Evolutionary conservation across 1,140 invertebrate genomes (phyloP).

Genomic region (Gonatopus flavifemur): DNA sequence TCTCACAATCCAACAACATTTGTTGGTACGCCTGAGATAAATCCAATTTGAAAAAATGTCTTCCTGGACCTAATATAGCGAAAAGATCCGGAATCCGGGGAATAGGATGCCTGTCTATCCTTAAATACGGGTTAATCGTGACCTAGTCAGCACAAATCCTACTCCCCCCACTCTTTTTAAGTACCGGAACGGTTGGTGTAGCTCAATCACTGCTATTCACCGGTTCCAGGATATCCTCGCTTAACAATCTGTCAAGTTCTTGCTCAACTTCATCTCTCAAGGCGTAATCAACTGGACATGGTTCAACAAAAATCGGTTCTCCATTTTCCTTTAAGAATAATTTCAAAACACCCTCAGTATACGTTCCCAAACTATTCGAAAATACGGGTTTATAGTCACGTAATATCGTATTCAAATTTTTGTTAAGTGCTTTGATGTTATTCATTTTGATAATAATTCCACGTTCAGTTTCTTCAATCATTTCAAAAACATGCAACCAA

Average conservation of each 20-base stretch:
- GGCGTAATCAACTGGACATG: neutral
- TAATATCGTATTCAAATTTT: neutral
- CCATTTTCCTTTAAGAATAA: slow-evolving; percentile 3
- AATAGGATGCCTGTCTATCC: neutral
- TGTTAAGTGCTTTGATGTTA: neutral
- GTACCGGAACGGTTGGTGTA: too few species aligned
- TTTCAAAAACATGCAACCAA: neutral
- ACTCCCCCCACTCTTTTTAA: too few species aligned
- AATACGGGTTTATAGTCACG: neutral
- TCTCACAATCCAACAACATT: slow-evolving; percentile 26
- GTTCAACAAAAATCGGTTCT: slow-evolving; percentile 7
- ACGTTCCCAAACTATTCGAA: neutral
- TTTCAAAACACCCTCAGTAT: neutral
- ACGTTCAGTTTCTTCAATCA: neutral
- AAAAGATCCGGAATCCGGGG: neutral
- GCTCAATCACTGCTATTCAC: too few species aligned
- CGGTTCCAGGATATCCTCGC: neutral
- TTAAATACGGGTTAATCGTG: neutral
- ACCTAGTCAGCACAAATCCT: neutral
- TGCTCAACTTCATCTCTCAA: neutral
- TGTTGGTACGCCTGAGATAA: slow-evolving; percentile 21
- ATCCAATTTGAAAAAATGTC: slow-evolving; percentile 21
- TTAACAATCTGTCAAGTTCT: too few species aligned
- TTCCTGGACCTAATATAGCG: neutral
- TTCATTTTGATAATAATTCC: neutral